Evolutionary conservation across 2,113 vertebrate genomes (phyloP).

Genomic region (Channa maculata): DNA sequence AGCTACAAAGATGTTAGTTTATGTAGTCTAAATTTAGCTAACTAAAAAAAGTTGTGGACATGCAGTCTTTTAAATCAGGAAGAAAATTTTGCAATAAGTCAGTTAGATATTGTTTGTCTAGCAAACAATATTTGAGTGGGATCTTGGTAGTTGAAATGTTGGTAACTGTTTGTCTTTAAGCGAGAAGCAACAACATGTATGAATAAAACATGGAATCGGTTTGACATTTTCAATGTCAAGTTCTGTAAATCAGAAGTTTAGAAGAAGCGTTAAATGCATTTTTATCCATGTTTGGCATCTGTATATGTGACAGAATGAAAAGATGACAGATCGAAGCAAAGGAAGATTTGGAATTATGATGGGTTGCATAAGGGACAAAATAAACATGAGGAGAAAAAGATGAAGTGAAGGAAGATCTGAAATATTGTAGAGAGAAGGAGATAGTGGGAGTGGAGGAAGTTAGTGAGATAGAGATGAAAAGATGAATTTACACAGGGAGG

Average conservation of each 20-base stretch:
- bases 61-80: background rate
- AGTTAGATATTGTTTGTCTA: background rate
- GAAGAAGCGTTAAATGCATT: background rate
- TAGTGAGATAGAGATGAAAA: conserved; percentile 50
- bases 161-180: too few species aligned
- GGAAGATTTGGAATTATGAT: background rate
- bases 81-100: conserved; percentile 14
- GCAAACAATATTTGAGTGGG: too few species aligned
- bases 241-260: too few species aligned
- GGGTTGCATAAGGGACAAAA: conserved; percentile 7
- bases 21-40: conserved; percentile 22
- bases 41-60: conserved; percentile 15
- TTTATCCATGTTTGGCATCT: background rate
- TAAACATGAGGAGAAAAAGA: conserved; percentile 28
- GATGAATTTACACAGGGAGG: conserved; percentile 34
- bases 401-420: conserved; percentile 24
- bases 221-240: background rate
- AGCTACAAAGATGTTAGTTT: background rate
- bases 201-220: too few species aligned
- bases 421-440: conserved; percentile 26
- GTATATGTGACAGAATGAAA: conserved; percentile 13
- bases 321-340: conserved; percentile 13
- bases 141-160: too few species aligned
- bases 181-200: too few species aligned
- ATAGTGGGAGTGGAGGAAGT: conserved; percentile 31